Conservation (phyloP, 2,113 vertebrate genomes). For the Platycercus adscitus region DNA sequence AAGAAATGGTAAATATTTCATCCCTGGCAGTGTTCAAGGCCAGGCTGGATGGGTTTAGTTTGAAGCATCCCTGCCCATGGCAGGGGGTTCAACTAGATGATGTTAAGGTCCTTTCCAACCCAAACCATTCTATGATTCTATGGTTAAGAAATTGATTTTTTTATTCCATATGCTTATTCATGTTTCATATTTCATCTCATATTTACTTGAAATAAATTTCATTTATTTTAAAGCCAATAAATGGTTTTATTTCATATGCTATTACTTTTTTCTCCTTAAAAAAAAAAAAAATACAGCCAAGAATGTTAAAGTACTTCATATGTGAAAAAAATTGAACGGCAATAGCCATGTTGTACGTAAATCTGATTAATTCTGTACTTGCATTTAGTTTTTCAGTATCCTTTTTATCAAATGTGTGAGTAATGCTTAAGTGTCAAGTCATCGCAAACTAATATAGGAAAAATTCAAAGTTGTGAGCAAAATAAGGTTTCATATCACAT, state of each 20-base stretch:
- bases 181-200: neutral
- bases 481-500: neutral
- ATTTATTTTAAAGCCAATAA: neutral
- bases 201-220: neutral
- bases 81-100: neutral
- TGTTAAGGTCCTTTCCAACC: neutral
- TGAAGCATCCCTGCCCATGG: neutral
- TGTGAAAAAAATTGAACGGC: neutral
- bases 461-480: neutral
- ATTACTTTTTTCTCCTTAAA: neutral
- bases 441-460: neutral
- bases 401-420: neutral
- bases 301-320: neutral
- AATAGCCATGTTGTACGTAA: neutral
- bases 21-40: neutral
- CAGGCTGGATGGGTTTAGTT: neutral
- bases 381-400: neutral
- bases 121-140: neutral
- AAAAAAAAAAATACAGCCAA: neutral
- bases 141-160: neutral
- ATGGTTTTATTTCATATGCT: neutral
- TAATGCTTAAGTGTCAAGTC: neutral
- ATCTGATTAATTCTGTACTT: neutral
- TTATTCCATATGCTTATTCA: neutral
- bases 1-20: neutral